Conservation (phyloP, 2,113 vertebrate genomes). For the Limanda limanda region DNA sequence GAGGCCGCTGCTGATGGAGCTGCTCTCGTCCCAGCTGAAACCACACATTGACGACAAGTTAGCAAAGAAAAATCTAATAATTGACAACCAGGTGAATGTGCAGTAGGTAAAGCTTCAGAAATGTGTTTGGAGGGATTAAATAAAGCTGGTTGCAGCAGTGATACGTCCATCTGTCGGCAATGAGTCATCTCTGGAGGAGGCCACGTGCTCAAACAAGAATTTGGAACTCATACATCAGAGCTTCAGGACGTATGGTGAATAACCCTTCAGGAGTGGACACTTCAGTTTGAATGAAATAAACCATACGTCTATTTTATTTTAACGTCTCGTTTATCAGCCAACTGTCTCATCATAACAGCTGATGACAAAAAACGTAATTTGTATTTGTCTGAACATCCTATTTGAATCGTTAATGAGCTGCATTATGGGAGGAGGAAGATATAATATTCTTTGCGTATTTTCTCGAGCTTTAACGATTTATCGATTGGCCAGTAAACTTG, state of each 20-base stretch:
- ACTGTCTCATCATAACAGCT: background rate
- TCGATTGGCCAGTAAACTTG: too few relatives aligned
- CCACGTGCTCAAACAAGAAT: constrained; percentile 59
- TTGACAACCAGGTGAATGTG: background rate
- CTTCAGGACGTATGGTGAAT: constrained; percentile 24
- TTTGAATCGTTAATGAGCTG: background rate
- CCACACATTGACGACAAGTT: constrained; percentile 28
- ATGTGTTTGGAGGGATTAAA: background rate
- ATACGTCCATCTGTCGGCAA: constrained; percentile 65
- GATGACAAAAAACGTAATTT: background rate
- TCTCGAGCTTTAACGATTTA: background rate
- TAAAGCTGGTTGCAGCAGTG: constrained; percentile 12
- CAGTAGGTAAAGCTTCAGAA: background rate
- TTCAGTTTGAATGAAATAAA: background rate
- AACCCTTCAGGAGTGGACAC: background rate
- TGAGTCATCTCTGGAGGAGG: constrained; percentile 50
- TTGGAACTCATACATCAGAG: constrained; percentile 29
- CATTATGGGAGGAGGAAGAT: background rate
- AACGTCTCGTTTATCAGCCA: background rate
- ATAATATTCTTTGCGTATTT: background rate
- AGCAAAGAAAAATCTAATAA: background rate
- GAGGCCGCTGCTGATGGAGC: constrained; percentile 98
- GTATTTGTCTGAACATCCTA: background rate
- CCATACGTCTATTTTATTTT: background rate
- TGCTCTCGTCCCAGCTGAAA: constrained; percentile 97